Conservation (phyloP, 2,113 vertebrate genomes). For the Vombatus ursinus region DNA sequence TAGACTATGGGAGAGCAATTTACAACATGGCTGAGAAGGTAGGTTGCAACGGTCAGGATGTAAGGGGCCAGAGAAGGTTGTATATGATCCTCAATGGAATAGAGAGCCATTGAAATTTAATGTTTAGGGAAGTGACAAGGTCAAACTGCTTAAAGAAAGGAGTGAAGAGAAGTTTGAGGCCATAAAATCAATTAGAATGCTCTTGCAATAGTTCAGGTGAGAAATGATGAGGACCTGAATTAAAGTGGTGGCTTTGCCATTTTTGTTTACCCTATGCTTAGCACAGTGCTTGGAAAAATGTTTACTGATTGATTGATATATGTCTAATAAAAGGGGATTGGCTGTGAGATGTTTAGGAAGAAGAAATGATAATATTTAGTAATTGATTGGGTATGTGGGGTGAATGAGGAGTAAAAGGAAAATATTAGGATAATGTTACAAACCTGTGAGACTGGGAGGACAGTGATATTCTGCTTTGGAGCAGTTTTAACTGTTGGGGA, state of each 20-base stretch:
- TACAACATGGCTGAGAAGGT: not conserved
- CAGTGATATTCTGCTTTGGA: not conserved
- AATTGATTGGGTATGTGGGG: not conserved
- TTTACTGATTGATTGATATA: not conserved
- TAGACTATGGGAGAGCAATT: not conserved
- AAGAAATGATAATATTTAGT: not conserved
- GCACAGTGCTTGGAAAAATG: not conserved
- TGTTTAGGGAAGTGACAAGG: not conserved
- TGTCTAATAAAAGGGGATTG: not conserved
- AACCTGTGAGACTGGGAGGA: not conserved
- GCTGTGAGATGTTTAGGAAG: not conserved
- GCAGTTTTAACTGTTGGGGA: not conserved
- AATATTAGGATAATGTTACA: no score
- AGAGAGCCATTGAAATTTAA: not conserved
- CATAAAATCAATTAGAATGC: not conserved
- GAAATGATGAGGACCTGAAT: not conserved
- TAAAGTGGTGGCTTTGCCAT: not conserved
- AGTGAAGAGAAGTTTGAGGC: not conserved
- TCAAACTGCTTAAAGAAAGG: no score
- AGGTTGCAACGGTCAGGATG: not conserved
- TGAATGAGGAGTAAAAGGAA: no score
- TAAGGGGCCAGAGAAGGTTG: not conserved
- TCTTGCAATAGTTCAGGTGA: not conserved
- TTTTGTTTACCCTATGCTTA: not conserved
- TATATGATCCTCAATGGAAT: not conserved